These are phyloP conservation scores for Vultur gryphus DNA, from an alignment of 2,797 vertebrate genomes.

Conservation along the genomic window DNA sequence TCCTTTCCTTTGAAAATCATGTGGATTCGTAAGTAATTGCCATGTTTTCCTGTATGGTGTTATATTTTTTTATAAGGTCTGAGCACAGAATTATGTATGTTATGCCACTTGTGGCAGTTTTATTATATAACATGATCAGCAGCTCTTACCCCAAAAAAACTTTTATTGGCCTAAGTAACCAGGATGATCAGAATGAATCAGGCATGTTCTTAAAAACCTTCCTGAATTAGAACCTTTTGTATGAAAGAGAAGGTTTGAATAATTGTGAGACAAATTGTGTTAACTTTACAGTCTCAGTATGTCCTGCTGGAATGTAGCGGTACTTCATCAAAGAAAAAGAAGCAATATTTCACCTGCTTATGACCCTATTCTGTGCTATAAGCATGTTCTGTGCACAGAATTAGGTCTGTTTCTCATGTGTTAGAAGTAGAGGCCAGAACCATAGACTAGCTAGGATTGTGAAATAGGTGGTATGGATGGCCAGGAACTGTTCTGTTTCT, in stretches of 20 bases:
- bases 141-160: not conserved
- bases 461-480: not conserved
- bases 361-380: not conserved
- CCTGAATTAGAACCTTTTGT: not conserved
- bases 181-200: not conserved
- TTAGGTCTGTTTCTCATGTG: not conserved
- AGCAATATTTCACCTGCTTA: not conserved
- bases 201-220: not conserved
- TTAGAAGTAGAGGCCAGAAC: not conserved
- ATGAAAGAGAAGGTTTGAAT: not conserved
- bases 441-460: not conserved
- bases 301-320: not conserved
- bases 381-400: not conserved
- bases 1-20: constrained; percentile 97
- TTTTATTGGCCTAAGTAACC: not conserved
- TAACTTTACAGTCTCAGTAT: not conserved
- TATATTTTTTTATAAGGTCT: not conserved
- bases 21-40: constrained; percentile 94
- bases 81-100: not conserved
- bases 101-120: not conserved
- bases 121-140: not conserved
- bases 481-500: not conserved
- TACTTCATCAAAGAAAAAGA: not conserved
- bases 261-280: not conserved
- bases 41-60: not conserved